Evolutionary conservation across 2,113 vertebrate species (phyloP), one percentile per base, ranked within the genome.

Genomic region (Falcunculus frontatus): DNA sequence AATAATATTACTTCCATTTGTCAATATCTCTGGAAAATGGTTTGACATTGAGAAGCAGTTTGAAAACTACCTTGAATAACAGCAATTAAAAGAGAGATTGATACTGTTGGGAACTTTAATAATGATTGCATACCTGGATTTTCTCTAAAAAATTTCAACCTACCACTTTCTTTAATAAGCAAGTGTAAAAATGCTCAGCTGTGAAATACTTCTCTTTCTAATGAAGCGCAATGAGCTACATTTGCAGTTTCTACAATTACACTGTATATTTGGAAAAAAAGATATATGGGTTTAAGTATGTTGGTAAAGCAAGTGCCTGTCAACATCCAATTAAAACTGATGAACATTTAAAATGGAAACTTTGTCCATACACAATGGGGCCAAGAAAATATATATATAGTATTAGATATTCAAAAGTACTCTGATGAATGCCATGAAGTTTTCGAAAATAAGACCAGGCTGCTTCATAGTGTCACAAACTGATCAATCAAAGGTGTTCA

Each of bases 101-200:
- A 97, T 95, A 76, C 25, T 79, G 20, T 79, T 96, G 90, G 89
- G 65, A 73, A 96, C 94, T 89, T 97, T 89, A 97, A 97, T 97
- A 96, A 95, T 76, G 83, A 83, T 53, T 93, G 87, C 80, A 93
- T 96, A 93, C 80, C 91, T 94, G 90, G 93, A 87, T 87, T 97
- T 97, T 95, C 96, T 98, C 97, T 95, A 56, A 93, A 98, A 93
- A 95, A 95, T 94, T 96, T 97, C 85, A 96, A 97, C 82, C 46
- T 94, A 94, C 62, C 62, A 41, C 74, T 95, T 97, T 97, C 46
- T 92, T 86, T 55, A 73, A 32, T 86, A 97, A 88, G 32, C 53
- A 92, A 97, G 84, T 95, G 85, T 84, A 83, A 85, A 95, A 97
- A 41, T 86, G 82, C 16, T 92, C 81, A 93, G 85, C 86, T 97